Base-by-base conservation (phyloP, 1,140 invertebrate species). In the Orius insidiosus region DNA sequence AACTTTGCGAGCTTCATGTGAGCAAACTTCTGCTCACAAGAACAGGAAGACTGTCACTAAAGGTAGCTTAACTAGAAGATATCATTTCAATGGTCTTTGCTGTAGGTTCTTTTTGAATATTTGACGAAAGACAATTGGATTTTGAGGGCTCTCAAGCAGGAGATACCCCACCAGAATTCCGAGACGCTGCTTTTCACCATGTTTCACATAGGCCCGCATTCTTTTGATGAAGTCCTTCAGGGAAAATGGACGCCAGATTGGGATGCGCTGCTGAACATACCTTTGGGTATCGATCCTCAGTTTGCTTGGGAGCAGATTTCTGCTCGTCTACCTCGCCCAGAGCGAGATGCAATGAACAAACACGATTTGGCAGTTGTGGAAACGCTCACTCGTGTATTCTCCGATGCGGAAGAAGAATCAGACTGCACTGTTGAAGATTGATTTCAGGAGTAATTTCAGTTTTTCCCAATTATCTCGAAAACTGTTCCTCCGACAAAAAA, bases 201-300 rank as follows among this genome's bases (percentile, higher is more conserved):
- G 78, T 84, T 83, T 56, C 77, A 79, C 52, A 80, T 84, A 36
- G 78, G 75, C 7, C 66, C 72, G 44, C 61, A 62, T 11, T 69
- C 70, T 2, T 83, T 83, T 52, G 79, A 84, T 64, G 73, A 80
- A 63, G 56, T 72, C 11, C 53, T 73, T 8, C 65, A 62, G 10
- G 66, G 67, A 30, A 60, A 64, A 5, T 63, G 70, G 57, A 59
- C 59, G 49, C 69, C 70, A 19, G 66, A 74, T 56, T 75, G 71
- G 60, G 56, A 60, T 1, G 56, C 59, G 45, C 61, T 72, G 50
- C 54, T 74, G 13, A 63, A 68, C 47, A 68, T 62, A 45, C 68
- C 69, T 3, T 57, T 74, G 53, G 68, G 68, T 7, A 52, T 75
- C 39, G 70, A 62, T 54, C 53, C 60, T 6, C 67, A 71, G 49